Base-by-base conservation (phyloP, 1,140 invertebrate genomes). In the Diabrotica virgifera region DNA sequence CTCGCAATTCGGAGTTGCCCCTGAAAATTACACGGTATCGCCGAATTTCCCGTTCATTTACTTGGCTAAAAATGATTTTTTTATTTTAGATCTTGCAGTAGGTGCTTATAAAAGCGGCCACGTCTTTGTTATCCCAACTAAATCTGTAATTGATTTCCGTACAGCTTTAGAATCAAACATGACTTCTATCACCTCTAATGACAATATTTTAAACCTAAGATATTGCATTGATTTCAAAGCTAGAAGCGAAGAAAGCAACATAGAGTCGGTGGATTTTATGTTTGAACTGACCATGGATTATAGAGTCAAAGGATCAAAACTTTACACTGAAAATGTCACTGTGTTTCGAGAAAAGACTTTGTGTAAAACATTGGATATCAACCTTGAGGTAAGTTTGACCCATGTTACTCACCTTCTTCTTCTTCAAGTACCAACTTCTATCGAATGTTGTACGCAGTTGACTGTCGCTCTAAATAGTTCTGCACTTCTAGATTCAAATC, bases 61-160 rank as follows among this genome's bases (percentile, higher is more conserved):
- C 54, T 57, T 56, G 0, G 52, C 0, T 36, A 24, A 24, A 24
- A 24, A 24, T 1, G 4, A 24, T 4, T 24, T 24, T 24, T 36
- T 67, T 65, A 46, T 81, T 79, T 62, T 71, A 80, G 85, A 89
- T 76, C 73, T 90, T 59, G 87, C 85, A 0, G 76, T 90, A 5
- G 88, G 88, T 8, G 86, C 87, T 0, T 83, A 84, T 56, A 78
- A 83, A 36, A 85, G 83, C 12, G 82, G 80, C 36, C 79, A 83
- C 52, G 81, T 81, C 0, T 83, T 85, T 62, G 52, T 89, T 7
- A 81, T 87, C 36, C 80, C 80, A 54, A 83, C 84, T 8, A 80
- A 83, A 65, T 85, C 85, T 2, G 84, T 88, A 1, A 76, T 89
- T 5, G 81, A 79, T 65, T 70, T 82, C 3, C 66, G 74, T n/a